Conservation (phyloP, 2,113 vertebrate genomes). For the Tachycineta bicolor region DNA sequence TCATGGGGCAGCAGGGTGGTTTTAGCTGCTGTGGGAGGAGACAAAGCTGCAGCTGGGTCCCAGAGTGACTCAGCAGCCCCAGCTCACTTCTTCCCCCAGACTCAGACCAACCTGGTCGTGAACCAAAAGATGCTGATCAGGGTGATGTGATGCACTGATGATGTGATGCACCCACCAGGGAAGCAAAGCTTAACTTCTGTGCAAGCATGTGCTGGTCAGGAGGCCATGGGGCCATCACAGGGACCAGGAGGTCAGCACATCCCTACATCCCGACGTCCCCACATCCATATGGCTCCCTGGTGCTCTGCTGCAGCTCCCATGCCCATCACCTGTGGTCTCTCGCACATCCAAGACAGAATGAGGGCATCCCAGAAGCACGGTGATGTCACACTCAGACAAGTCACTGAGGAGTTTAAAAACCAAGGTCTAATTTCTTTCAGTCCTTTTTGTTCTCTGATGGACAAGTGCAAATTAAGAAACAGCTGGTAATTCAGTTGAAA, state of each 20-base stretch:
- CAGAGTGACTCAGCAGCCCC: background rate
- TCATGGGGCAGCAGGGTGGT: background rate
- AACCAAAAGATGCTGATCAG: background rate
- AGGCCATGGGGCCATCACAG: background rate
- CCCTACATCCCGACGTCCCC: too few species aligned
- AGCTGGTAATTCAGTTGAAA: background rate
- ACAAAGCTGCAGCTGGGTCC: background rate
- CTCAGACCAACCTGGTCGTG: background rate
- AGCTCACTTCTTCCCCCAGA: background rate
- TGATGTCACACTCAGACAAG: background rate
- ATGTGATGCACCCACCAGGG: background rate
- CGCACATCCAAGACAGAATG: background rate
- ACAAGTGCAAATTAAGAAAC: background rate
- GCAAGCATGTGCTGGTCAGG: background rate
- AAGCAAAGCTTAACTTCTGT: background rate
- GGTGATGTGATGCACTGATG: background rate
- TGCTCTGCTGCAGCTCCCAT: background rate
- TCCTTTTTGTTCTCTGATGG: background rate
- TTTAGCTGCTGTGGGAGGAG: background rate
- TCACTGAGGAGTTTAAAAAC: background rate
- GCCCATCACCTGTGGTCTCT: background rate
- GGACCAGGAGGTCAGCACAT: background rate
- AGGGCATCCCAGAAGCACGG: background rate
- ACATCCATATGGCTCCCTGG: background rate
- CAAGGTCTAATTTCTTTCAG: background rate